Evolutionary conservation across 2,113 vertebrate genomes (phyloP).

Genomic region (Chloropsis cyanopogon): DNA sequence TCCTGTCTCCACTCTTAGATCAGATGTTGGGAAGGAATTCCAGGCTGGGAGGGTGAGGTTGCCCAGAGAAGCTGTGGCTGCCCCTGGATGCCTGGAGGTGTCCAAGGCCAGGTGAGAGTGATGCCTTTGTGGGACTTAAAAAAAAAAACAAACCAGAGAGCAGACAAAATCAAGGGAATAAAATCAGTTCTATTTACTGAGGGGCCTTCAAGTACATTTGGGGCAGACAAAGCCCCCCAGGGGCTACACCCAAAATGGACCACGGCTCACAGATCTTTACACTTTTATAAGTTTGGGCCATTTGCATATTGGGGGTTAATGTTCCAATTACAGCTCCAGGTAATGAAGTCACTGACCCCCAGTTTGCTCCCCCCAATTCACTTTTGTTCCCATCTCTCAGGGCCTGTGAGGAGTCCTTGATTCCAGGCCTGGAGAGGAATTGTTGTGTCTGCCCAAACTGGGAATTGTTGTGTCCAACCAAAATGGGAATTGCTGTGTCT

Average conservation of each 20-base stretch:
- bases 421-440: no score
- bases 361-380: not conserved
- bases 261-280: accelerated
- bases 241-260: not conserved
- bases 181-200: no score
- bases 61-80: no score
- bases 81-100: not conserved
- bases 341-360: not conserved
- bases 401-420: no score
- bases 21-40: not conserved
- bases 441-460: no score
- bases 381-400: not conserved
- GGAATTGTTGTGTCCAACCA: no score
- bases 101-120: not conserved
- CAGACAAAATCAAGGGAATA: not conserved
- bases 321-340: not conserved
- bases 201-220: not conserved
- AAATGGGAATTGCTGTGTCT: no score
- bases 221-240: not conserved
- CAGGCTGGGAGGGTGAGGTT: not conserved
- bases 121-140: not conserved
- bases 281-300: not conserved
- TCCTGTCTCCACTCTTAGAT: not conserved
- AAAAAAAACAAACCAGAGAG: no score
- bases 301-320: not conserved